Conservation (phyloP, 1,140 invertebrate genomes). For the Periplaneta americana region DNA sequence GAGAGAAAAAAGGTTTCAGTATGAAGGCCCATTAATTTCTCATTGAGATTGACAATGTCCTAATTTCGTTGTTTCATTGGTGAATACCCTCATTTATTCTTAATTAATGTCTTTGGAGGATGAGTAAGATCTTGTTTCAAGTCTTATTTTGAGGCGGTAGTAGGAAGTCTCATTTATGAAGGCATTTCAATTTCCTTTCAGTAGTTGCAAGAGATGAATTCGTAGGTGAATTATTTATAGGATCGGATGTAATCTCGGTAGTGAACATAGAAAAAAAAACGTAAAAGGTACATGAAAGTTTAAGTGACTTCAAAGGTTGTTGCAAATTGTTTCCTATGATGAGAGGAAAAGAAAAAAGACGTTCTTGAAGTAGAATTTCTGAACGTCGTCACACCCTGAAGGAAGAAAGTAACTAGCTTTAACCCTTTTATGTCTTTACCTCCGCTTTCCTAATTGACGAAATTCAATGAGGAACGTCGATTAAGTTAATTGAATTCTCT, state of each 20-base stretch:
- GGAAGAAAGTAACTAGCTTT: background rate
- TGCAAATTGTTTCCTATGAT: background rate
- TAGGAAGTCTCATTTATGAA: too few species aligned
- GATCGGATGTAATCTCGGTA: background rate
- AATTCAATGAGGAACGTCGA: background rate
- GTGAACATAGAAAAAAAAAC: background rate
- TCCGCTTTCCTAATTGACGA: background rate
- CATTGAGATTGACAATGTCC: too few species aligned
- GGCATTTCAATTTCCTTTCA: too few species aligned
- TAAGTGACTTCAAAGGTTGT: background rate
- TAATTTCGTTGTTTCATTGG: too few species aligned
- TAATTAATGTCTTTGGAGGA: too few species aligned
- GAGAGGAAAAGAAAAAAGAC: background rate
- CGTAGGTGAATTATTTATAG: background rate
- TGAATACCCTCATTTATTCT: too few species aligned
- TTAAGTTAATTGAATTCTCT: background rate
- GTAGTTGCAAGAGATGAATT: background rate
- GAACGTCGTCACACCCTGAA: background rate
- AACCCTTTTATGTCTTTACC: background rate
- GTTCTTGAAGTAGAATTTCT: background rate
- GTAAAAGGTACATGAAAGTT: background rate
- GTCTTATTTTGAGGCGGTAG: too few species aligned
- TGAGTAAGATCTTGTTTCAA: too few species aligned
- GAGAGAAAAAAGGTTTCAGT: too few species aligned
- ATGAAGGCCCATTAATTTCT: too few species aligned